phyloP scores from a whole-genome alignment of 64 coral and sea anemone genomes.

The Montipora foliosa region DNA sequence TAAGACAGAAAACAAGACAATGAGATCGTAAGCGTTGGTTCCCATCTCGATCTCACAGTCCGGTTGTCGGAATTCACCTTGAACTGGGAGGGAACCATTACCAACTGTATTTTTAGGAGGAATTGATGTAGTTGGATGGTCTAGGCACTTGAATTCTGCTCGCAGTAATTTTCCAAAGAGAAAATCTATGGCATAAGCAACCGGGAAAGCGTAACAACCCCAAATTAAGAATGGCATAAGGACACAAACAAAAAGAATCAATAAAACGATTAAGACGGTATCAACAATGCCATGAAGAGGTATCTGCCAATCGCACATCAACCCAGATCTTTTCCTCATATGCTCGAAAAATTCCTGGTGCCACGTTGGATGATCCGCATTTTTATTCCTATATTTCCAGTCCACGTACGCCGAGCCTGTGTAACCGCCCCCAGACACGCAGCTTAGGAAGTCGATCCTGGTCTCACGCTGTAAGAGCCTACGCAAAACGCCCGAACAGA shows the following conservation, averaged over 20 bases:
- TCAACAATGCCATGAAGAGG: not conserved
- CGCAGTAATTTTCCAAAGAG: constrained; percentile 38
- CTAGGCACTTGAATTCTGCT: not conserved
- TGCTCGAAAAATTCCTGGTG: constrained; percentile 15
- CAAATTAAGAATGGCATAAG: constrained; percentile 27
- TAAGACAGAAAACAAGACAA: constrained; percentile 39
- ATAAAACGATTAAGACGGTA: not conserved
- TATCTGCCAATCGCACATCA: constrained; percentile 12
- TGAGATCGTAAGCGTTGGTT: not conserved
- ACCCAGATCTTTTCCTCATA: constrained; percentile 8
- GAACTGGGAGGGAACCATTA: not conserved
- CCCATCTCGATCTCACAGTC: not conserved
- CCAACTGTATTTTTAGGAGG: not conserved
- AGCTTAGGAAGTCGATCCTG: constrained; percentile 15
- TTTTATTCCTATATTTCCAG: not conserved
- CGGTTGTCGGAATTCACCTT: not conserved
- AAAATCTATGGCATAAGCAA: constrained; percentile 14
- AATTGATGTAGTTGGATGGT: not conserved
- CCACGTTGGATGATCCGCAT: constrained; percentile 17
- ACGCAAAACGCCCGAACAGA: constrained; percentile 41
- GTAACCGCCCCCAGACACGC: constrained; percentile 25
- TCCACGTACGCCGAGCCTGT: not conserved
- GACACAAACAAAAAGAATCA: not conserved
- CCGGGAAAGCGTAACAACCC: constrained; percentile 8
- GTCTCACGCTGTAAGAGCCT: not conserved